Evolutionary conservation across 2,113 vertebrate genomes (phyloP).

Genomic region (Leucosticte australis): DNA sequence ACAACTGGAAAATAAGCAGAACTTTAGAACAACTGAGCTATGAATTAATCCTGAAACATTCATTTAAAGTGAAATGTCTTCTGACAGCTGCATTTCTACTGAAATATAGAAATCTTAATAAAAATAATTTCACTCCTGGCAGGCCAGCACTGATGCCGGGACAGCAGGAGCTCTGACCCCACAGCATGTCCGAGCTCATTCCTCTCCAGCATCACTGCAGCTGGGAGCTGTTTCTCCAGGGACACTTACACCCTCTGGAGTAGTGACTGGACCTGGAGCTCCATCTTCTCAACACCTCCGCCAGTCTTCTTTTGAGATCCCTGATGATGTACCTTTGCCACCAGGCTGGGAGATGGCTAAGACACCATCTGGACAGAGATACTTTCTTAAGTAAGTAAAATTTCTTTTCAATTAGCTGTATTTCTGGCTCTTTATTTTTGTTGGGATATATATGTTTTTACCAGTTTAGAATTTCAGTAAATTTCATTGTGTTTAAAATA

Average conservation of each 20-base stretch:
- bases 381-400: slow-evolving; percentile 96
- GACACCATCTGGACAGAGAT: slow-evolving; percentile 95
- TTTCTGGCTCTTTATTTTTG: neutral
- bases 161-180: slow-evolving; percentile 87
- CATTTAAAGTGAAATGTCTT: neutral
- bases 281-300: slow-evolving; percentile 88
- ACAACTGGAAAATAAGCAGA: neutral
- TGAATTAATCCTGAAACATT: neutral
- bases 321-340: slow-evolving; percentile 93
- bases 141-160: slow-evolving; percentile 95
- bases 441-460: neutral
- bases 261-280: slow-evolving; percentile 76
- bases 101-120: neutral
- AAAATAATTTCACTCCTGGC: slow-evolving; percentile 33
- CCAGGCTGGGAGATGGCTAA: slow-evolving; percentile 99
- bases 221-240: slow-evolving; percentile 85
- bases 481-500: neutral
- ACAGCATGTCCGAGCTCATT: slow-evolving; percentile 95
- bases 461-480: neutral
- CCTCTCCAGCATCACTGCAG: slow-evolving; percentile 94
- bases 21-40: neutral
- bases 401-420: neutral
- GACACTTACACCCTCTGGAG: slow-evolving; percentile 77
- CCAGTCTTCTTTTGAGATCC: slow-evolving; percentile 97
- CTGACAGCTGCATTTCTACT: neutral